Evolutionary conservation across 1,140 invertebrate species (phyloP).

Genomic region (Dryas iulia): DNA sequence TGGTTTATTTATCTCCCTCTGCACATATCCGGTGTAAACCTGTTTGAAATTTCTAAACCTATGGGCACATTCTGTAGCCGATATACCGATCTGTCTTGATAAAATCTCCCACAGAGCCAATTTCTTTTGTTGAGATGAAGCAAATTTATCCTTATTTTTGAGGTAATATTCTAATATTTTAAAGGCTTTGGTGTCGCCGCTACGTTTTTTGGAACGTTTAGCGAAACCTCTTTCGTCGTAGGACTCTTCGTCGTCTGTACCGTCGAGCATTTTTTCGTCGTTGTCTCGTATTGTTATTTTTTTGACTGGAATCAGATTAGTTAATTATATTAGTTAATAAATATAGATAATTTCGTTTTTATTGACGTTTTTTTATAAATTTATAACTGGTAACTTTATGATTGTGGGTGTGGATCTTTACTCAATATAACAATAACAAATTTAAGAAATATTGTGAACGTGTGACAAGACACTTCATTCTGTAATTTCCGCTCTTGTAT

Average conservation of each 20-base stretch:
- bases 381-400: too few species aligned
- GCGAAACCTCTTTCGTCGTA: slow-evolving; percentile 58
- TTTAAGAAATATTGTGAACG: too few species aligned
- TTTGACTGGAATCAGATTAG: slow-evolving; percentile 49
- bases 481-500: too few species aligned
- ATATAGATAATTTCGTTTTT: background rate
- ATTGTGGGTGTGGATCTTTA: too few species aligned
- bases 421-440: too few species aligned
- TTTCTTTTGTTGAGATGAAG: slow-evolving; percentile 52
- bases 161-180: slow-evolving; percentile 69
- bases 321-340: background rate
- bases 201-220: slow-evolving; percentile 47
- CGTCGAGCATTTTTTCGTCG: slow-evolving; percentile 35
- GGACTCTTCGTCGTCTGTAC: slow-evolving; percentile 51
- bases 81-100: slow-evolving; percentile 53
- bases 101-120: slow-evolving; percentile 56
- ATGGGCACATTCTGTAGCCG: slow-evolving; percentile 58
- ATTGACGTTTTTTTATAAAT: background rate
- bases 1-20: slow-evolving; percentile 67
- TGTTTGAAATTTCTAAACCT: slow-evolving; percentile 69
- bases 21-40: slow-evolving; percentile 60
- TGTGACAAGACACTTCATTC: too few species aligned
- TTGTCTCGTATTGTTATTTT: slow-evolving; percentile 49
- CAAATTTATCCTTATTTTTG: slow-evolving; percentile 68
- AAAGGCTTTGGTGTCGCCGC: slow-evolving; percentile 57